phyloP scores from a whole-genome alignment of 1,140 invertebrate genomes.

The Diachasma alloeum region DNA sequence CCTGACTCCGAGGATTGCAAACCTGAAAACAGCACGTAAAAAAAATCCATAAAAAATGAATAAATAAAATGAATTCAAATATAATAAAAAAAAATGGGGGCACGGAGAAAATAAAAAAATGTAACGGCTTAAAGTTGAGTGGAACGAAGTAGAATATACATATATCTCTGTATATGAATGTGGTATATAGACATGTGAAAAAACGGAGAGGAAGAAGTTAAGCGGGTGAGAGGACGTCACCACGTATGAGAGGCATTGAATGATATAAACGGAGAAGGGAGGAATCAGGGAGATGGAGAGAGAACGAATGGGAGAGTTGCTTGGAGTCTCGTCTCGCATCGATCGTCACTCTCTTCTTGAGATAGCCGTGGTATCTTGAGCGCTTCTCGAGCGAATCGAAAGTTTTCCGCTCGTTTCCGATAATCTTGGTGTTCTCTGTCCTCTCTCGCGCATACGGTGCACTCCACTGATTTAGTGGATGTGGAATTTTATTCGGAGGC shows the following conservation, averaged over 20 bases:
- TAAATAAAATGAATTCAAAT: not conserved
- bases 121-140: not conserved
- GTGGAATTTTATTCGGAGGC: not conserved
- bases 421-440: not conserved
- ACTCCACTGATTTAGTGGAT: not conserved
- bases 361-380: not conserved
- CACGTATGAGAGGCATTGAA: not conserved
- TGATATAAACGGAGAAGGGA: not conserved
- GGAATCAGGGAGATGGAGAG: not conserved
- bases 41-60: not conserved
- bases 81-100: not conserved
- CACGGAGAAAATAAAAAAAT: not conserved
- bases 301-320: not conserved
- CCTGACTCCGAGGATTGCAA: not conserved
- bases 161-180: not conserved
- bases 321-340: constrained; percentile 1
- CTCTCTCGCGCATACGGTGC: not conserved
- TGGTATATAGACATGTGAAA: not conserved
- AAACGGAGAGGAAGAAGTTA: not conserved
- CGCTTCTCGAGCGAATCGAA: not conserved
- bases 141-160: not conserved
- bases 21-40: not conserved
- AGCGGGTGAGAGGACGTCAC: not conserved
- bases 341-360: constrained; percentile 4
- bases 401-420: constrained; percentile 7